Conservation (phyloP, 2,797 vertebrate species). For the Girardinus metallicus region DNA sequence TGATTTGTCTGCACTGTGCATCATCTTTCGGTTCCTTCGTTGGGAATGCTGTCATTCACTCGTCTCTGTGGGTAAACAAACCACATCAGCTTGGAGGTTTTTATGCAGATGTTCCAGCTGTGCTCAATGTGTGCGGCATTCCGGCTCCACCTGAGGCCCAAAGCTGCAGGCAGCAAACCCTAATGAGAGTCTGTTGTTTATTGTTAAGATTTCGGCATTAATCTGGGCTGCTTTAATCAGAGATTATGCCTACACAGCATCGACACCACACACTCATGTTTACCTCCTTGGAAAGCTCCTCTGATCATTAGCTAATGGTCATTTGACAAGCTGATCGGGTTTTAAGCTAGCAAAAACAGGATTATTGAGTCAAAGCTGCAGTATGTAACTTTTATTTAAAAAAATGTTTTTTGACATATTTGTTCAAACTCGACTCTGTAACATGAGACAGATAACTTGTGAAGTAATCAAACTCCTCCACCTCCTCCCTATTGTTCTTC, state of each 20-base stretch:
- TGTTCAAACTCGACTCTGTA: too few relatives aligned
- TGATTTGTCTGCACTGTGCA: conserved; percentile 21
- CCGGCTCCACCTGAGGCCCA: conserved; percentile 30
- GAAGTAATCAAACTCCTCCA: too few relatives aligned
- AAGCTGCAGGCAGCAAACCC: conserved; percentile 10
- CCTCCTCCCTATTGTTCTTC: too few relatives aligned
- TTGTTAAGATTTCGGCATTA: conserved; percentile 26
- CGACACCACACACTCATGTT: conserved; percentile 3
- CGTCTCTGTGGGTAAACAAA: background rate
- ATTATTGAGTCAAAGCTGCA: background rate
- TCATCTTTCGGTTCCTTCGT: conserved; percentile 6
- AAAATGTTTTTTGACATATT: too few relatives aligned
- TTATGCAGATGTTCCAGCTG: conserved; percentile 33
- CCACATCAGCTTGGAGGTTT: conserved; percentile 10
- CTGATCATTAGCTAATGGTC: background rate
- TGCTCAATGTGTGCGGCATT: conserved; percentile 23
- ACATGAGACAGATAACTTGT: too few relatives aligned
- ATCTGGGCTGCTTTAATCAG: conserved; percentile 11
- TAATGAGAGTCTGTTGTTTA: conserved; percentile 8
- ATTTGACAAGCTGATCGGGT: background rate
- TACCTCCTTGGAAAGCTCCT: background rate
- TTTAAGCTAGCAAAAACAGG: background rate
- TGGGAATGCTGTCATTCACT: background rate
- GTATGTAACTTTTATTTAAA: too few relatives aligned
- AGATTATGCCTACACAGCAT: conserved; percentile 23